phyloP scores from a whole-genome alignment of 2,113 vertebrate species.

The Lepus europaeus region DNA sequence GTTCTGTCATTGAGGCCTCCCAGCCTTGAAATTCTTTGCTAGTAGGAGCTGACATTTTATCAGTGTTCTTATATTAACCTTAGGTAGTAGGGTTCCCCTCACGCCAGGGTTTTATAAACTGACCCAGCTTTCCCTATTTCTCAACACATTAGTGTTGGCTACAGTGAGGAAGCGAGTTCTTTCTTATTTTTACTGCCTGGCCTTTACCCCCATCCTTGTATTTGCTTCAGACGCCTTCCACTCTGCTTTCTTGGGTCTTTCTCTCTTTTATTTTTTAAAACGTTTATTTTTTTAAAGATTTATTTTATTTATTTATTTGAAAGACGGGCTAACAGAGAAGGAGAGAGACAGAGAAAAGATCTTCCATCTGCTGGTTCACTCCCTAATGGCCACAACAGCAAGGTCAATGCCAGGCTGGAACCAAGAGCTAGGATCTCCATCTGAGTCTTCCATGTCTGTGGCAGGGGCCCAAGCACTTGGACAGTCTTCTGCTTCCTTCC shows the following conservation, averaged over 20 bases:
- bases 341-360: too few relatives aligned
- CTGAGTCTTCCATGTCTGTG: too few relatives aligned
- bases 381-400: too few relatives aligned
- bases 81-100: background rate
- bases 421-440: too few relatives aligned
- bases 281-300: too few relatives aligned
- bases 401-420: too few relatives aligned
- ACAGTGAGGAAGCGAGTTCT: background rate
- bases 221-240: background rate
- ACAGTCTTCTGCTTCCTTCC: too few relatives aligned
- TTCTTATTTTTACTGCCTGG: background rate
- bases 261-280: background rate
- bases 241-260: background rate
- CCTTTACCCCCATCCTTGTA: too few relatives aligned
- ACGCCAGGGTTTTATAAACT: constrained; percentile 12
- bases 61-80: constrained; percentile 28
- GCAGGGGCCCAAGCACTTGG: too few relatives aligned
- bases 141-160: constrained; percentile 18
- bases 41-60: constrained; percentile 4
- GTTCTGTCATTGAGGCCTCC: background rate
- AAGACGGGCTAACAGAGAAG: too few relatives aligned
- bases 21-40: background rate
- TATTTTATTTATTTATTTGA: too few relatives aligned
- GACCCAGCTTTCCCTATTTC: background rate
- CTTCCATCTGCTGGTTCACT: too few relatives aligned